Evolutionary conservation across 2,797 vertebrate species (phyloP), one percentile per base, ranked within the genome.

Genomic region (Trichosurus vulpecula): DNA sequence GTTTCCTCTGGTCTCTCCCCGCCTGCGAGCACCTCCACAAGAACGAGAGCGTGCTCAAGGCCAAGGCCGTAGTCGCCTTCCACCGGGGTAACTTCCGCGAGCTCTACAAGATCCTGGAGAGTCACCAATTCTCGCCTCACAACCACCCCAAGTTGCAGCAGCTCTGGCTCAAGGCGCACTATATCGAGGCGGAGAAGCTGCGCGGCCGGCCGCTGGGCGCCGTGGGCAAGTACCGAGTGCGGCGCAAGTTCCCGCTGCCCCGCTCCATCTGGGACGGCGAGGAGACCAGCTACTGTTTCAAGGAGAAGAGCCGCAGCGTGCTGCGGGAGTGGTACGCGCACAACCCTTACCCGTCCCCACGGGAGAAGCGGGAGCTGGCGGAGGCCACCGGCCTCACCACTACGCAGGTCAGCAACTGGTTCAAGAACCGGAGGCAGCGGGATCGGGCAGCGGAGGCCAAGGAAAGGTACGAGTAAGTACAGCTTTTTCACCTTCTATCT

Each of bases 261-360:
- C 99, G 99, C 95, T 99, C 99, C 94, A 99, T 99, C 98, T 99
- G 99, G 99, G 99, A 99, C 98, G 99, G 99, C 94, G 99, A 99
- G 97, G 99, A 99, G 98, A 99, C 99, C 14, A 99, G 99, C 98
- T 99, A 99, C 98, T 99, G 99, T 99, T 99, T 99, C 98, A 99
- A 99, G 98, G 99, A 99, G 96, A 99, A 99, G 98, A 99, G 99
- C 96, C 98, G 99, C 98, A 99, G 99, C 98, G 99, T 99, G 53
- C 98, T 99, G 56, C 99, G 99, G 90, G 99, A 99, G 97, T 99
- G 99, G 99, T 99, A 99, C 97, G 99, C 99, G 52, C 99, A 99
- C 98, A 99, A 99, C 94, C 99, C 99, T 0, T 99, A 99, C 94
- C 99, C 99, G 6, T 99, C 99, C 61, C 99, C 99, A 87, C 98